phyloP scores from a whole-genome alignment of 2,888 invertebrate species.

The Drosophila niveifrons region DNA sequence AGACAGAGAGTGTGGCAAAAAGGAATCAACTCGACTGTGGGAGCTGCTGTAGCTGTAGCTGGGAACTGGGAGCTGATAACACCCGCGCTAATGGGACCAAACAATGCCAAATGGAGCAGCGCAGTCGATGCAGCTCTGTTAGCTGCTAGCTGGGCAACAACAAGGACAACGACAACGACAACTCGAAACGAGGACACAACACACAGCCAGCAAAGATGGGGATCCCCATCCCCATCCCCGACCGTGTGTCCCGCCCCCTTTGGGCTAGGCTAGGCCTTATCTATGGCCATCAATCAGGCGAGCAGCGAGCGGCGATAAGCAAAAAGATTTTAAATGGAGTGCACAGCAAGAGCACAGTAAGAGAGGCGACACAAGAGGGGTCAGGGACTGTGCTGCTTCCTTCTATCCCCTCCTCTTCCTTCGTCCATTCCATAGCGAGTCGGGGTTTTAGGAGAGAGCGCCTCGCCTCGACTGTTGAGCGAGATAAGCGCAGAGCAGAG shows the following conservation, averaged over 20 bases:
- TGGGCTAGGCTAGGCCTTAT: constrained; percentile 81
- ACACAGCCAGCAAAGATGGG: constrained; percentile 38
- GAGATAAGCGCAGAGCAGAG: constrained; percentile 63
- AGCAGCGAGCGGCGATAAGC: constrained; percentile 85
- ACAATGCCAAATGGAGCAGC: constrained; percentile 77
- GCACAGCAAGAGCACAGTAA: constrained; percentile 36
- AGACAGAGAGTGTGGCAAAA: constrained; percentile 43
- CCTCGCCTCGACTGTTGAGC: constrained; percentile 52
- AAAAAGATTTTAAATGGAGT: constrained; percentile 85
- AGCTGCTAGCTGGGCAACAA: constrained; percentile 8
- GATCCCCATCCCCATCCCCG: constrained; percentile 8
- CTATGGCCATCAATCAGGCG: constrained; percentile 86
- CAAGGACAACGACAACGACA: constrained; percentile 31
- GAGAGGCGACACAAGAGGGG: constrained; percentile 8
- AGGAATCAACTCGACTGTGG: constrained; percentile 72
- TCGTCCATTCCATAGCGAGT: background rate
- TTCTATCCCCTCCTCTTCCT: background rate
- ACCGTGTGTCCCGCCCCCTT: constrained; percentile 9
- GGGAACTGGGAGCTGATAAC: constrained; percentile 79
- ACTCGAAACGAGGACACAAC: constrained; percentile 68
- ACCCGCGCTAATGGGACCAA: constrained; percentile 84
- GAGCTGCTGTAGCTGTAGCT: constrained; percentile 47
- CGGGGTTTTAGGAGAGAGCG: constrained; percentile 31
- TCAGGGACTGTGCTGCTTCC: constrained; percentile 1
- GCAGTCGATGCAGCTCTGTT: constrained; percentile 55